A percentile compares a stretch with the other conserved stretches of the same genome.
Conservation (phyloP, 92 coral and sea anemone species). For the Bergia sp. region DNA sequence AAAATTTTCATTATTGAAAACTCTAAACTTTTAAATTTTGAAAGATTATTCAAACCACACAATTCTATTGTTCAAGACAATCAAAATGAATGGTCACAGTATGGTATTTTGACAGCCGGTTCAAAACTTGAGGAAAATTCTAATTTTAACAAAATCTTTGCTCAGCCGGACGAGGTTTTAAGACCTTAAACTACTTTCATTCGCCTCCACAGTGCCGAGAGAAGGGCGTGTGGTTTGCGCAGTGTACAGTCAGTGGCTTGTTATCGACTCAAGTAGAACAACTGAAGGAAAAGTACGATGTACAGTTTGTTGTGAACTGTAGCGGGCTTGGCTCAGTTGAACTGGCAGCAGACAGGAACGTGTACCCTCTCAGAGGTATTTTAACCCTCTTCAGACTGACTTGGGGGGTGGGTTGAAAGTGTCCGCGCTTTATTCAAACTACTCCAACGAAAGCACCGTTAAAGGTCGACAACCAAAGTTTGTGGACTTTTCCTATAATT, state of each 20-base stretch:
- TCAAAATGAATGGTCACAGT: too few relatives aligned
- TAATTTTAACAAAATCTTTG: too few relatives aligned
- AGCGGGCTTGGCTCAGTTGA: constrained; percentile 54
- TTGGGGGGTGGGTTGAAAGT: neutral
- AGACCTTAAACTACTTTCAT: neutral
- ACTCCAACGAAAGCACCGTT: neutral
- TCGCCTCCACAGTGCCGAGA: constrained; percentile 33
- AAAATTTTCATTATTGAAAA: too few relatives aligned
- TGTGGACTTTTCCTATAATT: too few relatives aligned
- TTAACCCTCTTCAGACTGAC: neutral
- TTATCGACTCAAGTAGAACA: constrained; percentile 43
- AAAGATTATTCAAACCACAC: too few relatives aligned
- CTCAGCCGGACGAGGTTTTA: too few relatives aligned
- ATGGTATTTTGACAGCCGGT: too few relatives aligned
- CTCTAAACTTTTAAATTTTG: too few relatives aligned
- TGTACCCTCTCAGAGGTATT: constrained; percentile 54
- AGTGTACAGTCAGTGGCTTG: constrained; percentile 42
- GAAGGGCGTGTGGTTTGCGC: constrained; percentile 46
- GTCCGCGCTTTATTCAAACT: neutral
- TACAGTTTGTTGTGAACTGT: constrained; percentile 57
- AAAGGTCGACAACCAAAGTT: too few relatives aligned
- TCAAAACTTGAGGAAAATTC: too few relatives aligned
- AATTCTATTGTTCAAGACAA: too few relatives aligned
- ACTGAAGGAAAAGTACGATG: constrained; percentile 41
- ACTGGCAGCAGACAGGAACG: constrained; percentile 46